Evolutionary conservation across 1,140 invertebrate species (phyloP), one percentile per base, ranked within the genome.

Genomic region (Sarcophaga peregrina): DNA sequence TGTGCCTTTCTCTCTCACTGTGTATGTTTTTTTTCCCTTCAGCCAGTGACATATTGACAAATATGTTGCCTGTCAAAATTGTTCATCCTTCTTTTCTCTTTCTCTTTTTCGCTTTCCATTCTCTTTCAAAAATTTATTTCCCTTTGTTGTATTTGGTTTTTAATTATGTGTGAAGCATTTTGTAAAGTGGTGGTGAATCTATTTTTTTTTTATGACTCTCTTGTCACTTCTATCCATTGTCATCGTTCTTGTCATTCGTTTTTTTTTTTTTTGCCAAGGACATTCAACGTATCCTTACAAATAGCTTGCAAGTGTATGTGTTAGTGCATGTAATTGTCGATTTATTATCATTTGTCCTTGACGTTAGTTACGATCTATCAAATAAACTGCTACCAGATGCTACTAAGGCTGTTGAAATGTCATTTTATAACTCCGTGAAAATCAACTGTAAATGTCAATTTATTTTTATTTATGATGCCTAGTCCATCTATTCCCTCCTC

Each of bases 141-240:
- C 1, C 75, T 50, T 10, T 9, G 17, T 81, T 48, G 47, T 78
- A 78, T 78, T 78, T 78, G 75, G 75, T 78, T 78, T 78, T 78
- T 78, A 78, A 78, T 78, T 78, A 78, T 78, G 75, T 78, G 75
- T 78, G 75, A 78, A 78, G 48, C 48, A 52, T 47, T 78, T 50
- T 52, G 75, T 78, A 78, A 78, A 47, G 75, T 78, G 73, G 73
- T 47, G 73, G 73, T 47, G 45, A 75, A 75, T 47, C 11, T 50
- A 11, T 7, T 7, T 72, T 25, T 25, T 50, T 50, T 78, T 37
- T 37, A 37, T 37, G 25, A 37, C 25, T 37, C 25, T 46, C n/a
- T 78, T 50, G 48, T 78, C 75, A 78, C 25, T 17, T 47, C 17
- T 8, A 50, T 8, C 8, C 62, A 78, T 72, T 72, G 15, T 47